phyloP scores from a whole-genome alignment of 2,113 vertebrate species.

The Phyllostomus hastatus region DNA sequence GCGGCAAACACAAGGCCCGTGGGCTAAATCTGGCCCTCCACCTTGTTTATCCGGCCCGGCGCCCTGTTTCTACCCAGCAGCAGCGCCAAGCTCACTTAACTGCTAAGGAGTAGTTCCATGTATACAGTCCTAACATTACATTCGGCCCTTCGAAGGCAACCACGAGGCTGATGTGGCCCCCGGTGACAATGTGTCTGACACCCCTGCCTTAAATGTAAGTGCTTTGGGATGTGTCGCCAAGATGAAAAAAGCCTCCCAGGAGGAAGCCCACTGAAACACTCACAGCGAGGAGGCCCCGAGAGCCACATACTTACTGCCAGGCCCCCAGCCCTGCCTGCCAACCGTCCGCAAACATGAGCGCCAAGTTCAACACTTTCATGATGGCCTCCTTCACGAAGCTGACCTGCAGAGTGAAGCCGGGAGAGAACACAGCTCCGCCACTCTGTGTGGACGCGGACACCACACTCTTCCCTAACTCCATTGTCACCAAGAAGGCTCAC shows the following conservation, averaged over 20 bases:
- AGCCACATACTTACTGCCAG: constrained; percentile 89
- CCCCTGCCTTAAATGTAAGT: not conserved
- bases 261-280: not conserved
- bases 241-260: not conserved
- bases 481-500: not conserved
- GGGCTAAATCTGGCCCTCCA: no score
- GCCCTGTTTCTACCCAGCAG: no score
- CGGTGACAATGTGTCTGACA: no score
- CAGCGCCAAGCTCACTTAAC: no score
- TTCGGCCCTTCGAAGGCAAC: no score
- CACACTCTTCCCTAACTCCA: not conserved
- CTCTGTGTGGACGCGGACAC: not conserved
- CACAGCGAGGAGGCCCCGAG: accelerated
- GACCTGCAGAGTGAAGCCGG: constrained; percentile 83
- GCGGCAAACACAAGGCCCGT: no score
- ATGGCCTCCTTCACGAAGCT: constrained; percentile 99
- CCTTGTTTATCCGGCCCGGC: no score
- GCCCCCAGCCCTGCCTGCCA: constrained; percentile 95
- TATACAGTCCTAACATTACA: no score
- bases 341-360: constrained; percentile 97
- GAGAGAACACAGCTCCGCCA: constrained; percentile 8
- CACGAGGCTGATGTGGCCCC: no score
- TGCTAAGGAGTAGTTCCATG: no score
- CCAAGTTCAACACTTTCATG: constrained; percentile 97
- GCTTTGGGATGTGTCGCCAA: not conserved